Evolutionary conservation across 2,113 vertebrate species (phyloP).

Genomic region (Tachycineta bicolor): DNA sequence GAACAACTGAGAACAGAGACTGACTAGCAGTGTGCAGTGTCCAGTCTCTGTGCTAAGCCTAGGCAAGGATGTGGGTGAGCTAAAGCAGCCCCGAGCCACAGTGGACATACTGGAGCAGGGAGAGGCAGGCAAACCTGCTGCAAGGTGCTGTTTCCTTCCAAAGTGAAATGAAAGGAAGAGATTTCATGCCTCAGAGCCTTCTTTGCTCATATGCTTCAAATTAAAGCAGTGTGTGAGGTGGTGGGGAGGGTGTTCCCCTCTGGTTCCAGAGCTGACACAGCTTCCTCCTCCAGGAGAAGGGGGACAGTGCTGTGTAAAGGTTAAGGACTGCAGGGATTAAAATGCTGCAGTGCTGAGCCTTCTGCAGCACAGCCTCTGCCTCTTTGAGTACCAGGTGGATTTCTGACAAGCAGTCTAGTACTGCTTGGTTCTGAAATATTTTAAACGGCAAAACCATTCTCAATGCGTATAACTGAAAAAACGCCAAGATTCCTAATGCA

Average conservation of each 20-base stretch:
- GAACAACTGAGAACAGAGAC: background rate
- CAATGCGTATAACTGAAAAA: slow-evolving; percentile 21
- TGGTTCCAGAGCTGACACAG: background rate
- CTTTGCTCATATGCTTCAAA: background rate
- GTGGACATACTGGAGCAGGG: background rate
- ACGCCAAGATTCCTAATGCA: slow-evolving; percentile 51
- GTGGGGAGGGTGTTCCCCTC: background rate
- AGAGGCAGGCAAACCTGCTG: background rate
- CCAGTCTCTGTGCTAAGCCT: background rate
- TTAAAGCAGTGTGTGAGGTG: background rate
- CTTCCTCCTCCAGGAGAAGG: background rate
- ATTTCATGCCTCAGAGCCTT: background rate
- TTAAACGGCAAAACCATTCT: slow-evolving; percentile 33
- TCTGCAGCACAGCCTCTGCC: background rate
- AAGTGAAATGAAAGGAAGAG: background rate
- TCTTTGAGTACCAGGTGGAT: background rate
- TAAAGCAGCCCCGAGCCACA: background rate
- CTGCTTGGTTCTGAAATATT: background rate
- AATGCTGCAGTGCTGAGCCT: background rate
- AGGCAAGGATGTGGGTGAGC: background rate
- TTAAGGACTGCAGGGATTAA: background rate
- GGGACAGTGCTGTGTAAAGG: background rate
- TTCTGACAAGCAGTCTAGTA: background rate
- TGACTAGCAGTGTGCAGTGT: background rate
- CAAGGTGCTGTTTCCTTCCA: background rate